Conservation (phyloP, 2,888 invertebrate species). For the Alviniconcha strummeri region DNA sequence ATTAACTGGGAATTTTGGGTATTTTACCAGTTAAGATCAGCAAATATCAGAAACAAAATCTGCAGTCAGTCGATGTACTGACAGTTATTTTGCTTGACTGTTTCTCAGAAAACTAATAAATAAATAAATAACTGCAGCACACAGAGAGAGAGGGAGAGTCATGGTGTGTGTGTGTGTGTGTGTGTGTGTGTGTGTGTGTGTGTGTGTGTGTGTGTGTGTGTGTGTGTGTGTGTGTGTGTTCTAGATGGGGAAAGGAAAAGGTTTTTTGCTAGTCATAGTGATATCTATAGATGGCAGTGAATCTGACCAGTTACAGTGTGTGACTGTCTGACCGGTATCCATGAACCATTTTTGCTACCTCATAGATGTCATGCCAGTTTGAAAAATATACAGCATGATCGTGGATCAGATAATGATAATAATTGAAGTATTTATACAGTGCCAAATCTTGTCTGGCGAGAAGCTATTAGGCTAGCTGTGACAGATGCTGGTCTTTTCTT, state of each 20-base stretch:
- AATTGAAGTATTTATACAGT: background rate
- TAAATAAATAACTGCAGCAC: background rate
- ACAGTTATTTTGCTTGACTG: too few relatives aligned
- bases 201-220: constrained; percentile 1
- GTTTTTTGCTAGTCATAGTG: background rate
- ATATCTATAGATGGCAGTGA: background rate
- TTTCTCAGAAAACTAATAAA: background rate
- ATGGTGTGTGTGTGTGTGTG: background rate
- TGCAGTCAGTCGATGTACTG: too few relatives aligned
- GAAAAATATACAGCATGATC: background rate
- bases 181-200: constrained; percentile 1
- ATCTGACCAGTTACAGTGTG: too few relatives aligned
- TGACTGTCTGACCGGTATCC: background rate
- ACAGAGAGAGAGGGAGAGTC: background rate
- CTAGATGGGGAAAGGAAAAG: background rate
- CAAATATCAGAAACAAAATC: too few relatives aligned
- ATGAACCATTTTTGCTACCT: background rate
- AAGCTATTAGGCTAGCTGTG: background rate
- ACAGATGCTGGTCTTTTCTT: background rate
- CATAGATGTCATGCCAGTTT: background rate
- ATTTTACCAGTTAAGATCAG: too few relatives aligned
- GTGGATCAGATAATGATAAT: too few relatives aligned
- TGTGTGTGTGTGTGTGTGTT: background rate
- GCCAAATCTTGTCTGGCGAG: background rate
- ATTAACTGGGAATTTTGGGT: too few relatives aligned